Evolutionary conservation across 2,113 vertebrate species (phyloP).

Genomic region (Miniopterus natalensis): DNA sequence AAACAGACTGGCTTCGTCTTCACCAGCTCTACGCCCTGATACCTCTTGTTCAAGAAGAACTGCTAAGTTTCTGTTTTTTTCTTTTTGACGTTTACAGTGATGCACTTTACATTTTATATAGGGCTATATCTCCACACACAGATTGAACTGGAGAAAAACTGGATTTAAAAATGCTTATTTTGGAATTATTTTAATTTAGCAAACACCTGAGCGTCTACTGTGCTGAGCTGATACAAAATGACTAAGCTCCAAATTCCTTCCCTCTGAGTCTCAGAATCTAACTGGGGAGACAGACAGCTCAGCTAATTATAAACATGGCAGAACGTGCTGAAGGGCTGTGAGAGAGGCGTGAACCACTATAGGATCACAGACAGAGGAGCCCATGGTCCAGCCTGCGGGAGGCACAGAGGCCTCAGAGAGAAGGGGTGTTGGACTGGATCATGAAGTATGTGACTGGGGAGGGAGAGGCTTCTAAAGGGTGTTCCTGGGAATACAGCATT

Average conservation of each 20-base stretch:
- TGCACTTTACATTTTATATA: background rate
- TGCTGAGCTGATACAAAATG: background rate
- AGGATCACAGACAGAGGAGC: background rate
- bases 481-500: background rate
- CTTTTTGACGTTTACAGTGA: background rate
- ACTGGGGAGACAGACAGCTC: background rate
- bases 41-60: background rate
- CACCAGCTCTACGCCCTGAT: background rate
- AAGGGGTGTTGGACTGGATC: background rate
- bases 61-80: background rate
- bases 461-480: background rate
- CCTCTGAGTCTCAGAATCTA: background rate
- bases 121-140: background rate
- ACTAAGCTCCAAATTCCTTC: background rate
- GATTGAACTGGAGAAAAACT: background rate
- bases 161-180: constrained; percentile 50
- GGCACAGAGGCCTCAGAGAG: background rate
- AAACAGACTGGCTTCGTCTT: background rate
- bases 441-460: background rate
- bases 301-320: background rate
- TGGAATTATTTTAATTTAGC: background rate
- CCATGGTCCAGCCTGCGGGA: background rate
- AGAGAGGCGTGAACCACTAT: background rate
- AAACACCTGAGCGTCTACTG: background rate
- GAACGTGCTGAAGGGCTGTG: background rate